These are phyloP conservation scores for Chaetodon auriga DNA, from an alignment of 2,113 vertebrate genomes.

Conservation along the genomic window DNA sequence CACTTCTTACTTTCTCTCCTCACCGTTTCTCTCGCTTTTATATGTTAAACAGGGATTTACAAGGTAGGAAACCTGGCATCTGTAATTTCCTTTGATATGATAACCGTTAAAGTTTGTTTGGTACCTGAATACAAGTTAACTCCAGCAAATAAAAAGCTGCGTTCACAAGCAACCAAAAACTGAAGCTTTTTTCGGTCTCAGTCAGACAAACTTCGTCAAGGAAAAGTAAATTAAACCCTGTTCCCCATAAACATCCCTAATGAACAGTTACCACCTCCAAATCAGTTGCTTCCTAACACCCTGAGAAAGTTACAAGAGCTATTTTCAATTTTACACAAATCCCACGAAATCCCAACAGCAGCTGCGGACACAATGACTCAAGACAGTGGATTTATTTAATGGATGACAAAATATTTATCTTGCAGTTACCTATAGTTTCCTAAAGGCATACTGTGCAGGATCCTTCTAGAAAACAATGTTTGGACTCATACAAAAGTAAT, in stretches of 20 bases:
- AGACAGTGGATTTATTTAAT: conserved; percentile 1
- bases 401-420: not conserved
- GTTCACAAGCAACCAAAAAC: conserved; percentile 33
- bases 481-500: too few species aligned
- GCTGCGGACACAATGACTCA: conserved; percentile 11
- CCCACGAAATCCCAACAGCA: conserved; percentile 30
- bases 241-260: conserved; percentile 56
- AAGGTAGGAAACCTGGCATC: conserved; percentile 21
- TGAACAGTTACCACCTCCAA: conserved; percentile 44
- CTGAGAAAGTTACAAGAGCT: conserved; percentile 60
- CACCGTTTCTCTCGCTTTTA: not conserved
- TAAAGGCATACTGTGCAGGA: not conserved
- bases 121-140: not conserved
- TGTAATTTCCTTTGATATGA: conserved; percentile 38
- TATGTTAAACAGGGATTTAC: conserved; percentile 14
- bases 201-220: conserved; percentile 45
- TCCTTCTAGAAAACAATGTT: too few species aligned
- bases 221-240: conserved; percentile 69
- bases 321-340: conserved; percentile 61
- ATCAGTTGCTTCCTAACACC: conserved; percentile 57
- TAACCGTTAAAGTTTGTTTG: not conserved
- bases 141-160: conserved; percentile 22
- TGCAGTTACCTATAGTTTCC: not conserved
- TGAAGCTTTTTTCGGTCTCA: conserved; percentile 14
- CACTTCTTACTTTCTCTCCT: not conserved